Evolutionary conservation across 2,797 vertebrate species (phyloP).

Genomic region (Crenuchus spilurus): DNA sequence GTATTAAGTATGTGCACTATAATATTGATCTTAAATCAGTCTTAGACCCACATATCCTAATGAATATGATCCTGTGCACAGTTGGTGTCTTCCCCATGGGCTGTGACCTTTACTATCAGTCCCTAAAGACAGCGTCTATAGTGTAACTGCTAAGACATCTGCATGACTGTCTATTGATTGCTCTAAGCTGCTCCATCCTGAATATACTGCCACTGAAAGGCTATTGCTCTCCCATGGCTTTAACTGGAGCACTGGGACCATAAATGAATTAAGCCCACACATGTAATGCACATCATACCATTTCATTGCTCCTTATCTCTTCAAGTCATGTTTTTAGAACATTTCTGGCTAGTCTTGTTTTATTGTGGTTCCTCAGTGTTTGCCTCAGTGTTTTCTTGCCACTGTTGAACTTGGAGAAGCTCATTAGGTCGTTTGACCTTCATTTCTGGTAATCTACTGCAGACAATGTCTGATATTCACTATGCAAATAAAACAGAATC

Average conservation of each 20-base stretch:
- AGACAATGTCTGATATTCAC: background rate
- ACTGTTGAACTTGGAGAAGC: background rate
- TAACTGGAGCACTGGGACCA: conserved; percentile 21
- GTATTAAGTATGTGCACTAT: background rate
- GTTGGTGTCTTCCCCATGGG: conserved; percentile 10
- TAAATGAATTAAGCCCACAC: conserved; percentile 24
- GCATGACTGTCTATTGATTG: conserved; percentile 48
- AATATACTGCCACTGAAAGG: conserved; percentile 30
- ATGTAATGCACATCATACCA: background rate
- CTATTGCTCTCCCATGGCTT: conserved; percentile 44
- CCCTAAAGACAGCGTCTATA: conserved; percentile 37
- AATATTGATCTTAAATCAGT: background rate
- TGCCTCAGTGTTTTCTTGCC: too few relatives aligned
- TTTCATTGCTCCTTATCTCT: background rate
- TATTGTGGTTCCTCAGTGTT: too few relatives aligned
- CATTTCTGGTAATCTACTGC: background rate
- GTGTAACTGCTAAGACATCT: conserved; percentile 46
- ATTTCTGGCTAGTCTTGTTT: background rate
- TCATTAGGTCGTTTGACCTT: background rate
- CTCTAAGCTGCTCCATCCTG: conserved; percentile 31
- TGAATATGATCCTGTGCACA: conserved; percentile 3
- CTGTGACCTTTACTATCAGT: conserved; percentile 36
- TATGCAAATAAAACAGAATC: background rate
- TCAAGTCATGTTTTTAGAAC: background rate
- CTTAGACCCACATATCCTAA: background rate